Evolutionary conservation across 2,797 vertebrate species (phyloP).

Genomic region (Hyperoplus lanceolatus): DNA sequence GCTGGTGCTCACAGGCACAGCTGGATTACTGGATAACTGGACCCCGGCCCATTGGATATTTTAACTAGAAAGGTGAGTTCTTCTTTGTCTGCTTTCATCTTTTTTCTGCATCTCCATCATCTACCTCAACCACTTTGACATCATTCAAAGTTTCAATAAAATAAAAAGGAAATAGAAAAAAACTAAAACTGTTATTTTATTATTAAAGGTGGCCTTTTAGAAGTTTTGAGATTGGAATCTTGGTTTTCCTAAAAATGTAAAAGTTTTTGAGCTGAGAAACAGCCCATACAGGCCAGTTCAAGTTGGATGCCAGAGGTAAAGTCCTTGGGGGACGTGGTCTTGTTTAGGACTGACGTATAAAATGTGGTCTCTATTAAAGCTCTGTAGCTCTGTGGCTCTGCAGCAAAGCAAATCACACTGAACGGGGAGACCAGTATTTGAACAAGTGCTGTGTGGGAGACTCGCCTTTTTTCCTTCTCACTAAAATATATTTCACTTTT

Average conservation of each 20-base stretch:
- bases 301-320: constrained; percentile 42
- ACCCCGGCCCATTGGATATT: constrained; percentile 71
- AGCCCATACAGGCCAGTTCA: background rate
- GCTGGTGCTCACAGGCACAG: constrained; percentile 83
- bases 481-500: constrained; percentile 44
- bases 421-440: constrained; percentile 37
- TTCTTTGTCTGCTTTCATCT: constrained; percentile 8
- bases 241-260: background rate
- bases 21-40: constrained; percentile 80
- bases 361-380: constrained; percentile 58
- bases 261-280: background rate
- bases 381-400: constrained; percentile 4
- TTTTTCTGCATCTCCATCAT: constrained; percentile 34
- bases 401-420: constrained; percentile 11
- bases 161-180: background rate
- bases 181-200: constrained; percentile 3
- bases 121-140: background rate
- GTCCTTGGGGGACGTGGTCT: constrained; percentile 57
- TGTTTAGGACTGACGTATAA: constrained; percentile 53
- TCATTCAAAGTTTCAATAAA: background rate
- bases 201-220: constrained; percentile 19
- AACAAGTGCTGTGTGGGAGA: constrained; percentile 45
- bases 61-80: constrained; percentile 79
- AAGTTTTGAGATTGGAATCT: constrained; percentile 13
- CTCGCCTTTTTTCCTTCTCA: constrained; percentile 68